These are phyloP conservation scores for Lynx canadensis DNA, from an alignment of 2,113 vertebrate species.

Conservation along the genomic window DNA sequence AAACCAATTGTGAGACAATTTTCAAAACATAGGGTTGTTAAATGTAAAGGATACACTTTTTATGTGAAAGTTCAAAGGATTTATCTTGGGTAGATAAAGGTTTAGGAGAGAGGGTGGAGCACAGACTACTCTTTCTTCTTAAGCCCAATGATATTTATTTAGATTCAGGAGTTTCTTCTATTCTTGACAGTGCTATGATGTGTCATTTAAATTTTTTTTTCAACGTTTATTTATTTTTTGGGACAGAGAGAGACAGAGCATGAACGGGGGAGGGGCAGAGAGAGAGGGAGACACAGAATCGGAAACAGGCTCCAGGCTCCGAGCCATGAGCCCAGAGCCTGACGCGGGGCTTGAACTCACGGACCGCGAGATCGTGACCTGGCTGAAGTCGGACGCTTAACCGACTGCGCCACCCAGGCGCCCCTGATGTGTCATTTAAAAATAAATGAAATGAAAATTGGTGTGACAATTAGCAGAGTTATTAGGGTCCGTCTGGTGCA, in stretches of 20 bases:
- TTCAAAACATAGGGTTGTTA: not conserved
- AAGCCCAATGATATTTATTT: not conserved
- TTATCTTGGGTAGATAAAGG: not conserved
- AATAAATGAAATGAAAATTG: slow-evolving; percentile 27
- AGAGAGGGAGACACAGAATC: no score
- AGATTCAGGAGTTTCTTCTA: not conserved
- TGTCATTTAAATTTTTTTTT: slow-evolving; percentile 44
- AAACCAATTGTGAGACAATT: not conserved
- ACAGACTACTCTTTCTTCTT: not conserved
- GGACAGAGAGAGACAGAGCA: no score
- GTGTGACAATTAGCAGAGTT: slow-evolving; percentile 29
- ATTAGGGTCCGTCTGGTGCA: not conserved
- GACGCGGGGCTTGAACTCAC: no score
- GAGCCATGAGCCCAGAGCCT: no score
- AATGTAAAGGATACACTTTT: not conserved
- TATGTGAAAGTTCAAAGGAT: not conserved
- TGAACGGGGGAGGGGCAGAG: no score
- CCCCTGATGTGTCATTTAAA: slow-evolving; percentile 23
- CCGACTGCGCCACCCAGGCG: no score
- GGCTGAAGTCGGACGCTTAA: no score
- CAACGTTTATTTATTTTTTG: no score
- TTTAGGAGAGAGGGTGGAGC: not conserved
- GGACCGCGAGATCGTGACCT: no score
- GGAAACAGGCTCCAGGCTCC: no score
- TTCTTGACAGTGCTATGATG: not conserved